phyloP scores from a whole-genome alignment of 1,140 invertebrate genomes.

The Harpegnathos saltator region DNA sequence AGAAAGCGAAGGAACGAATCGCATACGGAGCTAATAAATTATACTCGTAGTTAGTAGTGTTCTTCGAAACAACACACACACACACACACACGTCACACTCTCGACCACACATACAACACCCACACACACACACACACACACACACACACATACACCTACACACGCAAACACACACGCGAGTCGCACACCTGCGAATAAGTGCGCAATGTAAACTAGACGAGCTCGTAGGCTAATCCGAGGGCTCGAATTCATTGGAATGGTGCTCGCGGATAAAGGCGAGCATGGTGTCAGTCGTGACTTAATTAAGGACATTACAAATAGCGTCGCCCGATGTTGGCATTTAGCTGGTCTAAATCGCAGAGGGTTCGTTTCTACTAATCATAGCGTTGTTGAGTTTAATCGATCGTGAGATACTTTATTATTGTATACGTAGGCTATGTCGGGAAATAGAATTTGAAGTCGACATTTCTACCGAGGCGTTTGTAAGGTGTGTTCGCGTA shows the following conservation, averaged over 20 bases:
- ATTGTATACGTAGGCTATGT: constrained; percentile 56
- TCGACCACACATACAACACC: neutral
- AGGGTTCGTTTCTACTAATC: constrained; percentile 75
- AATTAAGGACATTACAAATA: constrained; percentile 69
- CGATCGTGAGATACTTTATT: constrained; percentile 65
- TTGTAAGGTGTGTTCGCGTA: constrained; percentile 64
- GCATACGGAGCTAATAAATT: constrained; percentile 53
- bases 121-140: neutral
- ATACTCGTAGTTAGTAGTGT: constrained; percentile 68
- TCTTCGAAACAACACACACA: constrained; percentile 56
- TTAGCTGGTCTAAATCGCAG: constrained; percentile 81
- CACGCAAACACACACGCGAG: constrained; percentile 1
- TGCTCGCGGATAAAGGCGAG: constrained; percentile 43
- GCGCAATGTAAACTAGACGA: constrained; percentile 69
- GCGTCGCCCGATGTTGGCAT: constrained; percentile 69
- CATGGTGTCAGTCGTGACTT: constrained; percentile 64
- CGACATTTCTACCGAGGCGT: constrained; percentile 69
- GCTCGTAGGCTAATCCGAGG: constrained; percentile 59
- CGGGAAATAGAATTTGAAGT: constrained; percentile 54
- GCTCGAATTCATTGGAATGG: constrained; percentile 45
- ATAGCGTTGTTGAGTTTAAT: constrained; percentile 72
- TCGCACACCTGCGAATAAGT: constrained; percentile 29
- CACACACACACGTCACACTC: neutral
- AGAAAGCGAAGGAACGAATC: neutral
- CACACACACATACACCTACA: neutral